Conservation (phyloP, 2,113 vertebrate genomes). For the Calyptomena viridis region DNA sequence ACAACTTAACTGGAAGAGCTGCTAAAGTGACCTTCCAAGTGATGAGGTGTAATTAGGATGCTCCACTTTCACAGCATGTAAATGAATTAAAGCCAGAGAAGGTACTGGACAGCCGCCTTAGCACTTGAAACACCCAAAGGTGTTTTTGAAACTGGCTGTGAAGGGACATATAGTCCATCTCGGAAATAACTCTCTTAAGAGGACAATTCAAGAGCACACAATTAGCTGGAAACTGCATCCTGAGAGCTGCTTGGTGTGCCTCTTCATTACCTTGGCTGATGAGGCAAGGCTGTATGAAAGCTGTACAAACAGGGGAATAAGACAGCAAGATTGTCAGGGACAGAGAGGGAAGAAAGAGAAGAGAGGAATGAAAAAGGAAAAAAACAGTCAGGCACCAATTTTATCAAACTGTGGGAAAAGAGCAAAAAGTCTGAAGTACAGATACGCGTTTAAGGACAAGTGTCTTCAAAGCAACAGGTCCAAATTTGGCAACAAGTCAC, state of each 20-base stretch:
- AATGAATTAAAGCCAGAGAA: constrained; percentile 20
- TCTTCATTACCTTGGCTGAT: constrained; percentile 29
- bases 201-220: neutral
- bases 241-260: neutral
- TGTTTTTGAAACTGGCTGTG: neutral
- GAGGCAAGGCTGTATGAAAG: neutral
- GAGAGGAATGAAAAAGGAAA: neutral
- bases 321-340: neutral
- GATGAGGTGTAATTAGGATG: neutral
- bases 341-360: neutral
- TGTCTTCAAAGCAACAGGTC: neutral
- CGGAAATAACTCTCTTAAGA: neutral
- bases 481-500: neutral
- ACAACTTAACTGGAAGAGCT: neutral
- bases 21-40: neutral
- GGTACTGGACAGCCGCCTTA: constrained; percentile 3
- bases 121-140: neutral
- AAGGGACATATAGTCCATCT: neutral
- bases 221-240: constrained; percentile 4
- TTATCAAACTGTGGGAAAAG: neutral
- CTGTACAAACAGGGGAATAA: neutral
- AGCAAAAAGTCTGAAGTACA: neutral
- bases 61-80: neutral
- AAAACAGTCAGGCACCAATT: neutral
- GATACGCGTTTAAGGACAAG: neutral